Evolutionary conservation across 2,888 invertebrate species (phyloP), one percentile per base, ranked within the genome.

Genomic region (Dasypogon diadema): DNA sequence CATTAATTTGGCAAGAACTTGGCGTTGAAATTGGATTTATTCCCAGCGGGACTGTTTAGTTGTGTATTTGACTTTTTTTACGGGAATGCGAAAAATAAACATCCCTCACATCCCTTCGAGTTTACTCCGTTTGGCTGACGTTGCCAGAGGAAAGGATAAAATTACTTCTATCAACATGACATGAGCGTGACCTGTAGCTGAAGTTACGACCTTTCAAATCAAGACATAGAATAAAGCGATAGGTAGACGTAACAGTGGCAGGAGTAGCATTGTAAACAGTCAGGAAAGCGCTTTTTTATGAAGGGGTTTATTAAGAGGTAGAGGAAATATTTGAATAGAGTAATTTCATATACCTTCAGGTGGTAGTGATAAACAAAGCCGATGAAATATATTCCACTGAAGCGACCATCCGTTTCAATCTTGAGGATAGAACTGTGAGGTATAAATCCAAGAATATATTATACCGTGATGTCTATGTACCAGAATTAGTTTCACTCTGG

Each of bases 1-100:
- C 60, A 60, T 60, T 60, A 60, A 60, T 60, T 37, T 60, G 60
- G 37, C 60, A 60, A 60, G 60, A 37, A 37, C 60, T 60, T 60
- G 60, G 60, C 60, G 37, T 42, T 60, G 14, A 37, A 37, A 60
- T 60, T 60, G 37, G 60, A 60, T 60, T 60, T 60, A 60, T 34
- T 37, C 60, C 60, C 60, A 18, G 37, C 18, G 60, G 42, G 21
- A 16, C 34, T 18, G 26, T 60, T 60, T 10, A 37, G 12, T 5
- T 5, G 18, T 37, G 18, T 37, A 16, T 60, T 12, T 37, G 3
- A 16, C 18, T 10, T 42, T 12, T 42, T 42, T 42, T 10, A 10
- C 0, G 21, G 21, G 42, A 37, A 42, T 18, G 12, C 10, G 12
- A 21, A 60, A 37, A 34, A 37, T 37, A 60, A 60, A 37, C 37